Conservation (phyloP, 2,888 invertebrate species). For the Abrostola tripartita region DNA sequence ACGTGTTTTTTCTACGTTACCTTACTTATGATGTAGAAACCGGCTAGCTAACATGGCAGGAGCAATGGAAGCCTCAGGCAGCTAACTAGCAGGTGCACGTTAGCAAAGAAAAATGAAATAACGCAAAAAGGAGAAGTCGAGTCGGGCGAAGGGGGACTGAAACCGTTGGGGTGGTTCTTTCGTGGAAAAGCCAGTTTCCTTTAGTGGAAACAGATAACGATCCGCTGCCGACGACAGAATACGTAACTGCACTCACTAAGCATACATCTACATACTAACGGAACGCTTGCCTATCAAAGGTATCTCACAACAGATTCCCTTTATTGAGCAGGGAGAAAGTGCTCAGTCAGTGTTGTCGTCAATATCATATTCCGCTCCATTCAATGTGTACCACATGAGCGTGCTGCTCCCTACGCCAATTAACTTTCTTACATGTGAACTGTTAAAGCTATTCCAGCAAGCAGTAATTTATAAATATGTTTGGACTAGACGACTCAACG, state of each 20-base stretch:
- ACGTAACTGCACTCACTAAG: constrained; percentile 85
- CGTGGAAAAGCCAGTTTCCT: constrained; percentile 87
- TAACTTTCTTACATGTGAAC: constrained; percentile 42
- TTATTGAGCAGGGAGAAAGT: constrained; percentile 68
- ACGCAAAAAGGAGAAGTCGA: constrained; percentile 83
- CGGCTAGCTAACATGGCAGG: constrained; percentile 67
- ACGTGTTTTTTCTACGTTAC: constrained; percentile 21
- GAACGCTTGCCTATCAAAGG: constrained; percentile 74
- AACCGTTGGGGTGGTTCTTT: constrained; percentile 83
- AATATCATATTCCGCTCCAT: constrained; percentile 58
- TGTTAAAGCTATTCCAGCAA: constrained; percentile 1
- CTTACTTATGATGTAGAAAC: constrained; percentile 62
- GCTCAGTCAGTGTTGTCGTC: constrained; percentile 66
- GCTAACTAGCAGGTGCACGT: constrained; percentile 86
- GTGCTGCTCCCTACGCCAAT: constrained; percentile 48
- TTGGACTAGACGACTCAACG: neutral
- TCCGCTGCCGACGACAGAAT: constrained; percentile 87
- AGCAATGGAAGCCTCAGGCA: constrained; percentile 79
- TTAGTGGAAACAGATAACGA: constrained; percentile 88
- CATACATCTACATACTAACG: constrained; percentile 79
- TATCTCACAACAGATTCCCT: constrained; percentile 76
- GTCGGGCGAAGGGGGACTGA: constrained; percentile 72
- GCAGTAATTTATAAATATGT: constrained; percentile 1
- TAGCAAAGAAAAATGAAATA: constrained; percentile 87
- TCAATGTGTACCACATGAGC: constrained; percentile 33